Evolutionary conservation across 2,797 vertebrate genomes (phyloP).

Genomic region (Etheostoma nigrum): DNA sequence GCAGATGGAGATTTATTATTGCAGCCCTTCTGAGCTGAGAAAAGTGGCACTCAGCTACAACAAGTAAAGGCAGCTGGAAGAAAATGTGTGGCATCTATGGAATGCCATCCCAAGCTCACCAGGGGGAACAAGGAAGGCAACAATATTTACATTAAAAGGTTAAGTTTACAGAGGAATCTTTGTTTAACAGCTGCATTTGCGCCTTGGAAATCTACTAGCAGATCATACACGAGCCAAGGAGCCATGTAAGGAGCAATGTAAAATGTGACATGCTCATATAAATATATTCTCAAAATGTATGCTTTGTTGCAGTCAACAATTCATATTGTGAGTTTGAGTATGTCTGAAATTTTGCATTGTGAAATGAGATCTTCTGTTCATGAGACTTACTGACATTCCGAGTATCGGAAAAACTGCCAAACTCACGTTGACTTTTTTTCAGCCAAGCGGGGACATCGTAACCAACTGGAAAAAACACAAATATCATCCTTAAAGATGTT

Average conservation of each 20-base stretch:
- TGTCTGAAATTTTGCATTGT: slow-evolving; percentile 16
- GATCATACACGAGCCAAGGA: not conserved
- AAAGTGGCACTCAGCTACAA: slow-evolving; percentile 76
- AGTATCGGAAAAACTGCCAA: not conserved
- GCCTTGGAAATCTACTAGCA: not conserved
- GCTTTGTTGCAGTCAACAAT: not conserved
- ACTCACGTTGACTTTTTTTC: too few species aligned
- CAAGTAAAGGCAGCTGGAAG: slow-evolving; percentile 72
- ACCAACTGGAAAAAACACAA: too few species aligned
- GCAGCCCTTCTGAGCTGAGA: slow-evolving; percentile 59
- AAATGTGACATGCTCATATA: not conserved
- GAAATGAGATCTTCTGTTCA: slow-evolving; percentile 34
- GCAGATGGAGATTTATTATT: slow-evolving; percentile 53
- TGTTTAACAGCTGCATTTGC: not conserved
- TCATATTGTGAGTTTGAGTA: not conserved
- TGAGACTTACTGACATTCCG: slow-evolving; percentile 32
- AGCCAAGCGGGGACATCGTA: too few species aligned
- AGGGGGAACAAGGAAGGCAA: slow-evolving; percentile 50
- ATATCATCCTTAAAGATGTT: not conserved
- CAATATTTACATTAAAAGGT: slow-evolving; percentile 73
- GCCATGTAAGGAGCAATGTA: not conserved
- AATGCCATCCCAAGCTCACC: slow-evolving; percentile 69
- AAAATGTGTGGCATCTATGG: slow-evolving; percentile 78
- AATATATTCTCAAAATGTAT: slow-evolving; percentile 3
- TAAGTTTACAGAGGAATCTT: slow-evolving; percentile 39